These are phyloP conservation scores for Denticeps clupeoides DNA, from an alignment of 2,797 vertebrate genomes.

Conservation along the genomic window DNA sequence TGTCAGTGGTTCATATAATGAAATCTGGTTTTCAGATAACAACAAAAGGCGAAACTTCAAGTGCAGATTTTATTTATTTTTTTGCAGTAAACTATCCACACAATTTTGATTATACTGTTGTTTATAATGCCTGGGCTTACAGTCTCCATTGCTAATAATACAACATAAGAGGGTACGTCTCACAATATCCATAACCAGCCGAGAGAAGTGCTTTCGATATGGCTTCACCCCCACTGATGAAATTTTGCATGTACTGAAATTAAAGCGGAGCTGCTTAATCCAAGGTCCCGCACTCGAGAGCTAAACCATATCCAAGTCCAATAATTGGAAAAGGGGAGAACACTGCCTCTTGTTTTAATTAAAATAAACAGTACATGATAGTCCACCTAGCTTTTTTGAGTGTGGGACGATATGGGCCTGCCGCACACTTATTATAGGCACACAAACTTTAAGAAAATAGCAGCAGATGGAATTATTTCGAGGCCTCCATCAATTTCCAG, in stretches of 20 bases:
- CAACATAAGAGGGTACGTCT: background rate
- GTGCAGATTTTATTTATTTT: too few relatives aligned
- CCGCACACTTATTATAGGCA: slow-evolving; percentile 1
- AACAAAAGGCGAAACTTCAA: too few relatives aligned
- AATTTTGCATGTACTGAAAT: slow-evolving; percentile 36
- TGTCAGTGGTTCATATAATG: too few relatives aligned
- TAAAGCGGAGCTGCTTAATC: slow-evolving; percentile 34
- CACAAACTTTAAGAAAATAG: background rate
- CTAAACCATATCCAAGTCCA: slow-evolving; percentile 11
- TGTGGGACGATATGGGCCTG: background rate
- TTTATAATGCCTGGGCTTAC: background rate
- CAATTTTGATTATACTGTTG: background rate
- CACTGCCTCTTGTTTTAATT: slow-evolving; percentile 17
- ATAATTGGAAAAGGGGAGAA: slow-evolving; percentile 7
- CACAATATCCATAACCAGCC: slow-evolving; percentile 17
- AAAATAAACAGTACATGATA: slow-evolving; percentile 24
- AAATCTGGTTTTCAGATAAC: too few relatives aligned
- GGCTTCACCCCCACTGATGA: slow-evolving; percentile 25
- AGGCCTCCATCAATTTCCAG: slow-evolving; percentile 10
- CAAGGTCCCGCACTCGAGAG: slow-evolving; percentile 24
- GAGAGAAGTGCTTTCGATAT: slow-evolving; percentile 13
- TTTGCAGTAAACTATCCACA: too few relatives aligned
- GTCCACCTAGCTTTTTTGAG: slow-evolving; percentile 7
- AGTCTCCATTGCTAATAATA: background rate
- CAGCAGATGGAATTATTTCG: slow-evolving; percentile 5